Evolutionary conservation across 2,888 invertebrate species (phyloP), one percentile per base, ranked within the genome.

Genomic region (Mechanitis messenoides): DNA sequence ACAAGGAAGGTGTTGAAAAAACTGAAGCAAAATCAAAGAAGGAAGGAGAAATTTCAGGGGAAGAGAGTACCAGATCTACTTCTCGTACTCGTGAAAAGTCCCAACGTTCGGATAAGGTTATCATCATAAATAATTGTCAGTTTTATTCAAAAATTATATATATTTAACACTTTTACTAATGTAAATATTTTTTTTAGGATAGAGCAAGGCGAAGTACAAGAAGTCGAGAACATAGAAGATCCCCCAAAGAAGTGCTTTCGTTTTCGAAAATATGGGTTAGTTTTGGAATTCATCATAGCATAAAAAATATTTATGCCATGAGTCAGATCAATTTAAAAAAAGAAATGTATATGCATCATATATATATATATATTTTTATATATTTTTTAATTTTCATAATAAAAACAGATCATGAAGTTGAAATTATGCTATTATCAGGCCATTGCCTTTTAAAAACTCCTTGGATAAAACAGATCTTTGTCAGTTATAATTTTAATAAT

Each of bases 241-340:
- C 92, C 55, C 91, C 92, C 7, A 85, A 91, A 67, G 94, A 94
- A 74, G 93, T 95, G 58, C 85, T 96, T 28, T 95, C 95, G 1
- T 95, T 95, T 80, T 93, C 94, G 58, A 95, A 95, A 84, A 96
- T 96, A 74, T 93, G 94, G 83, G 95, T 93, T 82, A 87, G 83
- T 78, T 61, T 61, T n/a, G 64, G 35, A 50, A 59, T 12, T 35
- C 6, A 35, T 3, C 20, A 38, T 6, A 38, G 6, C 42, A 42
- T 42, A 9, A 11, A 3, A 7, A 42, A 9, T 35, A 5, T 35
- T 35, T 35, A 35, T 35, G 6, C 35, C 3, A 35, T 35, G 3
- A 35, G 3, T 35, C 6, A 42, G 9, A 9, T 3, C 9, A 42
- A 42, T 9, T 6, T 38, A 38, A 38, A 38, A 38, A 6, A 38